phyloP scores from a whole-genome alignment of 2,888 invertebrate genomes.

The Drosophila paranaensis region DNA sequence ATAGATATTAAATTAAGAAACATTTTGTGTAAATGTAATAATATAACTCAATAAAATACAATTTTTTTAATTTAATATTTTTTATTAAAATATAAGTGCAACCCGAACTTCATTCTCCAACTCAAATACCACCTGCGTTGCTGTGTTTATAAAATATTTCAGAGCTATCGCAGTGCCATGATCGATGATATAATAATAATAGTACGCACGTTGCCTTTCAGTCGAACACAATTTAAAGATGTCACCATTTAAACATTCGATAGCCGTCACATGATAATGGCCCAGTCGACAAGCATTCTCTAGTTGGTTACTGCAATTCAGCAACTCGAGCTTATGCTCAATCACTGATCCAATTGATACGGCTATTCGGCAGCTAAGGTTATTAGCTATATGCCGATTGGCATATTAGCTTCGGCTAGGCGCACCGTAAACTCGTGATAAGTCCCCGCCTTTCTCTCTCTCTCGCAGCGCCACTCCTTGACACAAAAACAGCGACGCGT shows the following conservation, averaged over 20 bases:
- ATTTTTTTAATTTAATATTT: too few species aligned
- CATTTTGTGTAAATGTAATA: too few species aligned
- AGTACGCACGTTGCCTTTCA: conserved; percentile 4
- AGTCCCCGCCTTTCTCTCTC: conserved; percentile 17
- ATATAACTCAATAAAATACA: too few species aligned
- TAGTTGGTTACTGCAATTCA: conserved; percentile 36
- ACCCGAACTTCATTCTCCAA: too few species aligned
- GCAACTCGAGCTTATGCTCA: conserved; percentile 72
- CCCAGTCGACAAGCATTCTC: not conserved
- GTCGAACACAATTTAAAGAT: conserved; percentile 18
- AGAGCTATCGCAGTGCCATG: conserved; percentile 6
- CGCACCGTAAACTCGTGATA: conserved; percentile 38
- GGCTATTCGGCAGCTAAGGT: conserved; percentile 38
- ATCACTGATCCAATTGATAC: conserved; percentile 71
- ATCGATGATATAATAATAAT: conserved; percentile 27
- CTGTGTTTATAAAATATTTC: not conserved
- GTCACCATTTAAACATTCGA: conserved; percentile 14
- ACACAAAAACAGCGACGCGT: conserved; percentile 20
- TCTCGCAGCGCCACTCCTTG: not conserved
- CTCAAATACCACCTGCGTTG: not conserved
- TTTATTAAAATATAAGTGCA: too few species aligned
- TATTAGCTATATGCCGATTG: conserved; percentile 39
- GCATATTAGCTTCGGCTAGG: conserved; percentile 20
- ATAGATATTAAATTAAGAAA: too few species aligned
- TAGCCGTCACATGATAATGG: conserved; percentile 33